Conservation (phyloP, 2,888 invertebrate genomes). For the Scaptomyza polygonia region DNA sequence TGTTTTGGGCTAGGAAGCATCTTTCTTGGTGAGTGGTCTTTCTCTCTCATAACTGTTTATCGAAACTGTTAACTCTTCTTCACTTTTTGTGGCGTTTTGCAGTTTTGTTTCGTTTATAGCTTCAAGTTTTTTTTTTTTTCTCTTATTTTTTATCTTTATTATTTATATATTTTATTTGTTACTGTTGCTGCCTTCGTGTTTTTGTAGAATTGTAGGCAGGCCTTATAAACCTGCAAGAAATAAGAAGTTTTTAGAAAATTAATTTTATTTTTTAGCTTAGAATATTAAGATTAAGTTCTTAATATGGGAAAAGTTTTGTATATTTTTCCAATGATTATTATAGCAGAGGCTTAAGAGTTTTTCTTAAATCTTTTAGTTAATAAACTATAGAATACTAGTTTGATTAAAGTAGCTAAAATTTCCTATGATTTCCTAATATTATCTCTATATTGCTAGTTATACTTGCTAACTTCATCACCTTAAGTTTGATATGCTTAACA, state of each 20-base stretch:
- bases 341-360: no score
- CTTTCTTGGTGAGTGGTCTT: conserved; percentile 95
- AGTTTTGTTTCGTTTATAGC: neutral
- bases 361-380: no score
- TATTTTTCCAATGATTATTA: no score
- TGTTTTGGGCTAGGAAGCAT: conserved; percentile 91
- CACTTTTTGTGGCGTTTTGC: neutral
- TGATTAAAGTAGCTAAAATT: no score
- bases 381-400: no score
- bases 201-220: conserved; percentile 17
- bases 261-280: no score
- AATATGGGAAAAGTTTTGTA: no score
- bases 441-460: no score
- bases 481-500: no score
- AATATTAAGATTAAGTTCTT: no score
- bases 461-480: no score
- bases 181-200: conserved; percentile 39
- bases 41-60: conserved; percentile 91
- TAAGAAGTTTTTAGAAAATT: neutral
- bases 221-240: conserved; percentile 46
- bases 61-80: conserved; percentile 24
- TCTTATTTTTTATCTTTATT: neutral
- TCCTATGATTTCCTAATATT: no score
- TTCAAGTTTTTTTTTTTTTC: neutral
- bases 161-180: conserved; percentile 1